phyloP scores from a whole-genome alignment of 2,888 invertebrate genomes.

The Blastobasis lacticolella region DNA sequence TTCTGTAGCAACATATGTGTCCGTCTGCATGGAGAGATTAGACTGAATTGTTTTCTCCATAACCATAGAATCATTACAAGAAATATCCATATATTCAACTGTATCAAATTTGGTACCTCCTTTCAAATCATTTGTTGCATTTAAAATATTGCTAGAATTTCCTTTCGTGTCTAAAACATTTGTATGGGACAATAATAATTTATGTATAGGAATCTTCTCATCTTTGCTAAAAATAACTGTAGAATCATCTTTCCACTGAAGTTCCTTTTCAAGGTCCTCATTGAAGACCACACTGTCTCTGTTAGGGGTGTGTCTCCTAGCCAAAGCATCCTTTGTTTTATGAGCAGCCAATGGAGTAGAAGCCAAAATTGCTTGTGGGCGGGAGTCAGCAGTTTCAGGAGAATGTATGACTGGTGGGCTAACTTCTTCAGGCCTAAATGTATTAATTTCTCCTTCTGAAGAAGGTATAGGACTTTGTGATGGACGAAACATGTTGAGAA shows the following conservation, averaged over 20 bases:
- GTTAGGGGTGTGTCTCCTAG: constrained; percentile 47
- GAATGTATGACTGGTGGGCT: constrained; percentile 14
- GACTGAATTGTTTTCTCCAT: constrained; percentile 27
- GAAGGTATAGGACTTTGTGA: constrained; percentile 58
- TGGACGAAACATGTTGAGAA: constrained; percentile 59
- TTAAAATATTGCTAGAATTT: constrained; percentile 10
- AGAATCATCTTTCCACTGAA: constrained; percentile 62
- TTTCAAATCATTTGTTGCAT: constrained; percentile 8
- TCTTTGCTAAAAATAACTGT: constrained; percentile 46
- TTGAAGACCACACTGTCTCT: constrained; percentile 58
- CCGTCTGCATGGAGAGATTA: constrained; percentile 9
- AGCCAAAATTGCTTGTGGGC: constrained; percentile 21
- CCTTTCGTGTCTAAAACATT: not conserved
- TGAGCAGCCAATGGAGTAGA: constrained; percentile 48
- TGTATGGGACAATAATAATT: constrained; percentile 16
- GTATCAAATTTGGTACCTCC: constrained; percentile 28
- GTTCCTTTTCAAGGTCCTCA: constrained; percentile 57
- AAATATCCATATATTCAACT: constrained; percentile 57
- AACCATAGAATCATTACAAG: constrained; percentile 38
- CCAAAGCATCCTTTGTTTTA: constrained; percentile 34
- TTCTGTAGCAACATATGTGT: constrained; percentile 26
- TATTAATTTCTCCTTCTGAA: constrained; percentile 21
- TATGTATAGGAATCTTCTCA: constrained; percentile 57
- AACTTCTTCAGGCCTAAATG: constrained; percentile 10
- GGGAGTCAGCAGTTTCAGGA: constrained; percentile 10